Percentiles rank a stretch among this genome's conserved stretches.
These are phyloP conservation scores for Exocentrus adspersus DNA, from an alignment of 2,888 invertebrate species.

Conservation along the genomic window DNA sequence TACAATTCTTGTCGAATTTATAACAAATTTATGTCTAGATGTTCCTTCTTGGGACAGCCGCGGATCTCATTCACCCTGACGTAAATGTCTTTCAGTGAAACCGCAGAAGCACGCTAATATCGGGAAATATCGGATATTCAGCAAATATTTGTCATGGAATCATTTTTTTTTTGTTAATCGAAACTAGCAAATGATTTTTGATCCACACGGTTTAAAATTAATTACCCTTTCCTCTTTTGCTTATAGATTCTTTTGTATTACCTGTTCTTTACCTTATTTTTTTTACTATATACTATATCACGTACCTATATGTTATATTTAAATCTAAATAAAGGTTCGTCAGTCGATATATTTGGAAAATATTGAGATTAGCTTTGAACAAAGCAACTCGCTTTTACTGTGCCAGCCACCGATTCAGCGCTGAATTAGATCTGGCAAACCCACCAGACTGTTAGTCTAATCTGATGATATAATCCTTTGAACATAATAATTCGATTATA, in stretches of 20 bases:
- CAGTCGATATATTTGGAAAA: too few relatives aligned
- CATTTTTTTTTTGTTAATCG: too few relatives aligned
- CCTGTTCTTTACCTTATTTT: too few relatives aligned
- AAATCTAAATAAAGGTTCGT: too few relatives aligned
- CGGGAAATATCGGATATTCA: not conserved
- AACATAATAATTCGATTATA: slow-evolving; percentile 1
- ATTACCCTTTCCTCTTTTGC: too few relatives aligned
- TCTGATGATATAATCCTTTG: not conserved
- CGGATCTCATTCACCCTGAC: slow-evolving; percentile 1
- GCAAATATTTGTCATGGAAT: not conserved
- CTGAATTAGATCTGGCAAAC: not conserved
- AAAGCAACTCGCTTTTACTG: not conserved
- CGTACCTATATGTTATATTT: too few relatives aligned
- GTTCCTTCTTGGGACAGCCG: slow-evolving; percentile 16
- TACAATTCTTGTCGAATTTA: slow-evolving; percentile 27
- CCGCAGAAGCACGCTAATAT: slow-evolving; percentile 5
- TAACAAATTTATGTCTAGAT: slow-evolving; percentile 26
- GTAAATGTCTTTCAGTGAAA: slow-evolving; percentile 11
- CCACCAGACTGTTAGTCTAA: slow-evolving; percentile 1
- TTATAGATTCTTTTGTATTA: too few relatives aligned
- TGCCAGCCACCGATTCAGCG: not conserved
- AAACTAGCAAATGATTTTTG: too few relatives aligned
- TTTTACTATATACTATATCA: too few relatives aligned
- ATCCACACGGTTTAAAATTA: too few relatives aligned
- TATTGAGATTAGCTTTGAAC: not conserved